Percentiles rank a stretch among this genome's conserved stretches.
These are phyloP conservation scores for Notodonta dromedarius DNA, from an alignment of 2,888 invertebrate genomes.

Conservation along the genomic window DNA sequence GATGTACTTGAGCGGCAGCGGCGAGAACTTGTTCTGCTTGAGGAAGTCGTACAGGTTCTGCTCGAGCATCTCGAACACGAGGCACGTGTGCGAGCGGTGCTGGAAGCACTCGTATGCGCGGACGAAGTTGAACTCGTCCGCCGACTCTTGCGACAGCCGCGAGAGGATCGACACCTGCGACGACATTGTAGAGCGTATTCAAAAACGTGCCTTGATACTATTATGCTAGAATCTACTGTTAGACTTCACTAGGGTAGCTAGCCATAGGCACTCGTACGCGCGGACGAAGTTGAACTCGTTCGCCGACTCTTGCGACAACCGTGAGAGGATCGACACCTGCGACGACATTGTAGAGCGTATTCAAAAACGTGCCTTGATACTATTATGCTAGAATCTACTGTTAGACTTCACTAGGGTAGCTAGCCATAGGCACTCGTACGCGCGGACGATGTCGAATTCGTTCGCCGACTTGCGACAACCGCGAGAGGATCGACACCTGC, in stretches of 20 bases:
- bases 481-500: constrained; percentile 94
- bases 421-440: constrained; percentile 92
- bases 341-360: no score
- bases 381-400: no score
- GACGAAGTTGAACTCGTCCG: constrained; percentile 99
- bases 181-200: no score
- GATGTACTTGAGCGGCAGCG: constrained; percentile 98
- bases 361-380: no score
- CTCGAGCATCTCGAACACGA: constrained; percentile 99
- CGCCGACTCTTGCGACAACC: constrained; percentile 98
- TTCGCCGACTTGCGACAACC: constrained; percentile 98
- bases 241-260: no score
- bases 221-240: no score
- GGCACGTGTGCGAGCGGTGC: constrained; percentile 99
- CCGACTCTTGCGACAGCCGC: constrained; percentile 97
- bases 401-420: no score
- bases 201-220: no score
- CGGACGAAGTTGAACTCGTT: constrained; percentile 99
- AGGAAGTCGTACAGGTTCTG: constrained; percentile 99
- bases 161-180: constrained; percentile 94
- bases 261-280: constrained; percentile 94
- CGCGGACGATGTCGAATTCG: constrained; percentile 99
- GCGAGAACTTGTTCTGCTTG: constrained; percentile 99
- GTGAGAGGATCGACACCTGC: constrained; percentile 94
- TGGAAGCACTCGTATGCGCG: constrained; percentile 99